phyloP scores from a whole-genome alignment of 2,113 vertebrate genomes.

The Poecile atricapillus region DNA sequence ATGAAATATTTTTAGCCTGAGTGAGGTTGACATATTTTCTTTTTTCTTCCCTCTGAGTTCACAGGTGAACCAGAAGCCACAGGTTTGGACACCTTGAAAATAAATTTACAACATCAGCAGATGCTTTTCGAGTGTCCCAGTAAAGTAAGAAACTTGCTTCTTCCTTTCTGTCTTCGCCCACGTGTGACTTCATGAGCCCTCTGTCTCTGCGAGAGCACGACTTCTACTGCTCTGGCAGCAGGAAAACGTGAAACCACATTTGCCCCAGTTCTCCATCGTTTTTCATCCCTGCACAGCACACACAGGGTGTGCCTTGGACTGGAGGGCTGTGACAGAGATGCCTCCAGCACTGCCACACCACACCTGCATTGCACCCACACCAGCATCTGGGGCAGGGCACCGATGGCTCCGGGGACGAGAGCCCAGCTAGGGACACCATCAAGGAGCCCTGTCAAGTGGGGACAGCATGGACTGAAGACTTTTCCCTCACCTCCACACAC shows the following conservation, averaged over 20 bases:
- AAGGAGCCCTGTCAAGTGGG: fast-evolving
- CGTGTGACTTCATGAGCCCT: fast-evolving
- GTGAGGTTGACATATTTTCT: not conserved
- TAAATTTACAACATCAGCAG: not conserved
- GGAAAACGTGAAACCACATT: not conserved
- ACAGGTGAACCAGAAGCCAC: not conserved
- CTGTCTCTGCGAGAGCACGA: not conserved
- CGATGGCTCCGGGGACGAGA: fast-evolving
- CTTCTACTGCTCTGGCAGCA: not conserved
- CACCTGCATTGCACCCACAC: fast-evolving
- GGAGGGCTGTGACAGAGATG: not conserved
- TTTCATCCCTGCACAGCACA: not conserved
- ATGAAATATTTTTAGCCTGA: not conserved
- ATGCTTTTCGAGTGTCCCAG: not conserved
- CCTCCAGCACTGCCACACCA: not conserved
- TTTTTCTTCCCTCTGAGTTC: not conserved
- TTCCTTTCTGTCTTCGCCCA: not conserved
- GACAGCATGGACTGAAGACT: not conserved
- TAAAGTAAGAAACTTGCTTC: not conserved
- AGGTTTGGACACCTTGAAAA: not conserved
- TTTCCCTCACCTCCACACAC: not conserved
- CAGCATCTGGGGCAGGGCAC: not conserved
- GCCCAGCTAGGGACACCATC: not conserved
- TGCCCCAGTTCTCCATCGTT: not conserved
- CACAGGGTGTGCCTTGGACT: fast-evolving